Percentiles rank a stretch among this genome's conserved stretches.
Evolutionary conservation across 2,113 vertebrate species (phyloP).

Genomic region (Tenrec ecaudatus): DNA sequence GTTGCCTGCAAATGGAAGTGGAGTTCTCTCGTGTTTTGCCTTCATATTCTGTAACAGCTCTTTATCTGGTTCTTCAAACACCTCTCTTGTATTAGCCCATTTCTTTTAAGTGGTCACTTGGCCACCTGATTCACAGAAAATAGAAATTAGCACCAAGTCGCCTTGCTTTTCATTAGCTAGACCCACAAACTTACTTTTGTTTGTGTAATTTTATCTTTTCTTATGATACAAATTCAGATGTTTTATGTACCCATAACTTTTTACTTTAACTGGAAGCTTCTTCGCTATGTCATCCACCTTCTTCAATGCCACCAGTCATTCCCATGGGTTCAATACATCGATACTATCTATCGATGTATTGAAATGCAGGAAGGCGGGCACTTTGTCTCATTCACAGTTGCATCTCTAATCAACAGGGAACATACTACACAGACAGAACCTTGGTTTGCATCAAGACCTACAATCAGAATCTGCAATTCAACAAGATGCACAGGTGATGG

Average conservation of each 20-base stretch:
- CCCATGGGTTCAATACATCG: not conserved
- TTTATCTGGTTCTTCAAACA: not conserved
- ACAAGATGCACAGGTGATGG: not conserved
- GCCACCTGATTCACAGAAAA: slow-evolving; percentile 18
- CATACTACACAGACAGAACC: not conserved
- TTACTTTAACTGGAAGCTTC: not conserved
- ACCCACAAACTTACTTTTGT: not conserved
- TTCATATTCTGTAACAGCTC: slow-evolving; percentile 22
- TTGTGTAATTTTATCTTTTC: not conserved
- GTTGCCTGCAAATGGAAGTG: not conserved
- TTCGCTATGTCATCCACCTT: not conserved
- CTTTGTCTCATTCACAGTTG: not conserved
- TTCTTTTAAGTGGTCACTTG: not conserved
- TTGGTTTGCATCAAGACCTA: not conserved
- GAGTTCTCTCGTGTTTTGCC: not conserved
- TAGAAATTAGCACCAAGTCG: not conserved
- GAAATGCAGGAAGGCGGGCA: not conserved
- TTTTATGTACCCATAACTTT: not conserved
- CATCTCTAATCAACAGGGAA: not conserved
- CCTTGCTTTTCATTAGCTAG: slow-evolving; percentile 9
- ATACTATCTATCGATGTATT: not conserved
- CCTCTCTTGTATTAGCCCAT: not conserved
- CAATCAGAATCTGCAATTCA: not conserved
- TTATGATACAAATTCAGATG: not conserved
- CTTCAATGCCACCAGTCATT: not conserved